Conservation (phyloP, 2,797 vertebrate species). For the Squalus acanthias region DNA sequence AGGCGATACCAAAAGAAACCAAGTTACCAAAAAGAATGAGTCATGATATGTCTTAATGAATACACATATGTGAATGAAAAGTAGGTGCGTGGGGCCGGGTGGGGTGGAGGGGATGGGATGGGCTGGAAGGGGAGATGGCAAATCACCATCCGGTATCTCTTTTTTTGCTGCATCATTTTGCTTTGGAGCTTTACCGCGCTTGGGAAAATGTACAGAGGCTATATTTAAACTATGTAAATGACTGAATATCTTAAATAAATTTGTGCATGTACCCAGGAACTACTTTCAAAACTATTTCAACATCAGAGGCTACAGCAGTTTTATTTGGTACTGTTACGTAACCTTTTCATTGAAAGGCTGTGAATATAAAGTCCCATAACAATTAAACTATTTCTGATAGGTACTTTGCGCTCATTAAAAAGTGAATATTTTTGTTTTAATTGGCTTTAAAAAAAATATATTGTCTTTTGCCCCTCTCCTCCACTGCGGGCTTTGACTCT, state of each 20-base stretch:
- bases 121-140: neutral
- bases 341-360: neutral
- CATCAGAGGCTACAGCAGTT: neutral
- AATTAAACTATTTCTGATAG: neutral
- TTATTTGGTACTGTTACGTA: neutral
- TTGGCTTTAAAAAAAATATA: neutral
- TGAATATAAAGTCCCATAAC: neutral
- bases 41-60: neutral
- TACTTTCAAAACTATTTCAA: neutral
- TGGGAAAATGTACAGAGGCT: neutral
- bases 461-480: neutral
- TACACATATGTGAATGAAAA: neutral
- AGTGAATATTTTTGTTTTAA: neutral
- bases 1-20: neutral
- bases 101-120: neutral
- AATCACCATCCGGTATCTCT: neutral
- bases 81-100: too few species aligned
- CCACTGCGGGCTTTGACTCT: neutral
- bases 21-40: too few species aligned
- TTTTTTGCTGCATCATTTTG: neutral
- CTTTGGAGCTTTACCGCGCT: neutral
- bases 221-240: neutral
- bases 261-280: neutral
- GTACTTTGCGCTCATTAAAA: neutral
- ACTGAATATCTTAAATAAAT: neutral